Conservation (phyloP, 2,113 vertebrate genomes). For the Halichoerus grypus region DNA sequence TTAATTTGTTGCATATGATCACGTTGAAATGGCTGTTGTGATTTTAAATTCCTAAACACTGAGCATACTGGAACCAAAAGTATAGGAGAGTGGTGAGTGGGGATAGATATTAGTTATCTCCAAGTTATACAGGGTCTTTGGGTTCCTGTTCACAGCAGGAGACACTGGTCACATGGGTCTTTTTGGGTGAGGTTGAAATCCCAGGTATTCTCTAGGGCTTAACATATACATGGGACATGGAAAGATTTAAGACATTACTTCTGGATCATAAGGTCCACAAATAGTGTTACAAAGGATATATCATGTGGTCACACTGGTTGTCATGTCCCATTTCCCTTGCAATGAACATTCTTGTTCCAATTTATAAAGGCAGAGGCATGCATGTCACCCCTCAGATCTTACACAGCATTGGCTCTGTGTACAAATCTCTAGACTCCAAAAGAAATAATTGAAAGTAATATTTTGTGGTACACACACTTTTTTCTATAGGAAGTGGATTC, state of each 20-base stretch:
- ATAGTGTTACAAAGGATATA: neutral
- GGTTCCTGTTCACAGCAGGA: neutral
- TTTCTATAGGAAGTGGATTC: neutral
- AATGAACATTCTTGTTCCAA: neutral
- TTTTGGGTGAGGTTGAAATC: neutral
- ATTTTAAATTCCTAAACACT: neutral
- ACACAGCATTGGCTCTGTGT: neutral
- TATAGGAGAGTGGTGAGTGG: neutral
- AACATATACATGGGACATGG: neutral
- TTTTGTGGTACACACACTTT: neutral
- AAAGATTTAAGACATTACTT: neutral
- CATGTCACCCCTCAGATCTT: neutral
- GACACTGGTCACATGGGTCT: accelerated
- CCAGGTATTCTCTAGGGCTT: neutral
- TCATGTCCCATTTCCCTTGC: neutral
- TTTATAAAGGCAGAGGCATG: neutral
- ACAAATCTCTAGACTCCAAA: neutral
- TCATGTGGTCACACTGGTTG: neutral
- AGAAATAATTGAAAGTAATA: neutral
- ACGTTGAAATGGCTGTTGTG: neutral
- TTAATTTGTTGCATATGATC: neutral
- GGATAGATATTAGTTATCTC: neutral
- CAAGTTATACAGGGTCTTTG: neutral
- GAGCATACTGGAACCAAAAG: neutral
- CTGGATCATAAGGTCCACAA: neutral